phyloP scores from a whole-genome alignment of 2,797 vertebrate genomes.

The Novumbra hubbsi region DNA sequence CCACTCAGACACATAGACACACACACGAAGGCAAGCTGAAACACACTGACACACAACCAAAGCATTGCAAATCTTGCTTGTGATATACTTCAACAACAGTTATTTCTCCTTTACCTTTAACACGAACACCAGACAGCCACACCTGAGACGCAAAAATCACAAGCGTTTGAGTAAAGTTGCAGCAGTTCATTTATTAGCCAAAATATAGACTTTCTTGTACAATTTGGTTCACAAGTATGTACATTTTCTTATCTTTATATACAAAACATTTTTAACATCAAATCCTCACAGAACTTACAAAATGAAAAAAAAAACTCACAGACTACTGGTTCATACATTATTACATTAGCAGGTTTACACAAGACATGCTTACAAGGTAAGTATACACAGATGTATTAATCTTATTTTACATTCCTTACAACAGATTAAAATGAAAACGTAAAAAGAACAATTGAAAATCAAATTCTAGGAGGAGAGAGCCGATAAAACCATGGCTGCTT shows the following conservation, averaged over 20 bases:
- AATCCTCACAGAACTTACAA: slow-evolving; percentile 87
- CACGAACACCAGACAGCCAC: background rate
- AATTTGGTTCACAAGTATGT: slow-evolving; percentile 99
- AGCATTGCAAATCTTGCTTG: slow-evolving; percentile 28
- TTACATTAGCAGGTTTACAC: slow-evolving; percentile 91
- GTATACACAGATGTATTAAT: slow-evolving; percentile 88
- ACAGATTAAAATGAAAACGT: slow-evolving; percentile 76
- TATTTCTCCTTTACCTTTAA: background rate
- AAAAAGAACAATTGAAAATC: slow-evolving; percentile 31
- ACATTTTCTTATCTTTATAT: slow-evolving; percentile 97
- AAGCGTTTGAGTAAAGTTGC: slow-evolving; percentile 80
- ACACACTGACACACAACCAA: slow-evolving; percentile 15
- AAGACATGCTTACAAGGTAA: slow-evolving; percentile 96
- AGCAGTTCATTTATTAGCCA: slow-evolving; percentile 99
- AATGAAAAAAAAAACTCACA: slow-evolving; percentile 76
- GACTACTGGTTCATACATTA: slow-evolving; percentile 87
- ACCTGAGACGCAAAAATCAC: slow-evolving; percentile 46
- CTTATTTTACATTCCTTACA: slow-evolving; percentile 91
- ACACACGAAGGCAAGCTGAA: background rate
- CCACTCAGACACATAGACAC: slow-evolving; percentile 29
- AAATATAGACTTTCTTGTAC: slow-evolving; percentile 99
- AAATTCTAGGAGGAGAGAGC: slow-evolving; percentile 76
- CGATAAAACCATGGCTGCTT: slow-evolving; percentile 82
- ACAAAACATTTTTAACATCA: slow-evolving; percentile 88
- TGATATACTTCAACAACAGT: slow-evolving; percentile 22